Percentiles rank a stretch among this genome's conserved stretches.
These are phyloP conservation scores for Prorops nasuta DNA, from an alignment of 1,140 invertebrate species.

Conservation along the genomic window DNA sequence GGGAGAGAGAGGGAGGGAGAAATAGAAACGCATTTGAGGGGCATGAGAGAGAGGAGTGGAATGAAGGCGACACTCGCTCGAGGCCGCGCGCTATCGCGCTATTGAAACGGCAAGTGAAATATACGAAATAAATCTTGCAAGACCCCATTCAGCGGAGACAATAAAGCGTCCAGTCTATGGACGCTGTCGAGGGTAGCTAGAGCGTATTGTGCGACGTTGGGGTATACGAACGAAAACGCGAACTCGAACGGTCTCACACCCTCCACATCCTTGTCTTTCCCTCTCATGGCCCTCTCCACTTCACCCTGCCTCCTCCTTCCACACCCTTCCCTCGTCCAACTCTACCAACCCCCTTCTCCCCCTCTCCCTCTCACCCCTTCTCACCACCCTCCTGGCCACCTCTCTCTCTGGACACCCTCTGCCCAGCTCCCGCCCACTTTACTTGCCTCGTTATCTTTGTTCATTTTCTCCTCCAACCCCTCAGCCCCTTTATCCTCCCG, in stretches of 20 bases:
- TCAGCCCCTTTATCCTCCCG: constrained; percentile 12
- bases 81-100: constrained; percentile 42
- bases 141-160: constrained; percentile 55
- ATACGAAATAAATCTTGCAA: constrained; percentile 60
- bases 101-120: constrained; percentile 58
- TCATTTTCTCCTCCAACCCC: constrained; percentile 19
- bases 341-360: background rate
- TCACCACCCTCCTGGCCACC: no score
- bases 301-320: constrained; percentile 7
- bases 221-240: constrained; percentile 33
- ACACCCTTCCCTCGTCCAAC: background rate
- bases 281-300: constrained; percentile 12
- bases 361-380: background rate
- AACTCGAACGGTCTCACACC: constrained; percentile 38
- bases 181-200: constrained; percentile 44
- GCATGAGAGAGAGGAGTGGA: constrained; percentile 12
- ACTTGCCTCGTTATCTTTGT: background rate
- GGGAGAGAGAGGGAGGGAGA: constrained; percentile 7
- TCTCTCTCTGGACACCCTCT: constrained; percentile 19
- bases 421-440: constrained; percentile 10
- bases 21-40: background rate
- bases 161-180: constrained; percentile 53
- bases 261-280: constrained; percentile 10
- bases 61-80: constrained; percentile 23
- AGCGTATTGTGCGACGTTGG: constrained; percentile 46